phyloP scores from a whole-genome alignment of 1,140 invertebrate genomes.

The Drosophila arizonae region DNA sequence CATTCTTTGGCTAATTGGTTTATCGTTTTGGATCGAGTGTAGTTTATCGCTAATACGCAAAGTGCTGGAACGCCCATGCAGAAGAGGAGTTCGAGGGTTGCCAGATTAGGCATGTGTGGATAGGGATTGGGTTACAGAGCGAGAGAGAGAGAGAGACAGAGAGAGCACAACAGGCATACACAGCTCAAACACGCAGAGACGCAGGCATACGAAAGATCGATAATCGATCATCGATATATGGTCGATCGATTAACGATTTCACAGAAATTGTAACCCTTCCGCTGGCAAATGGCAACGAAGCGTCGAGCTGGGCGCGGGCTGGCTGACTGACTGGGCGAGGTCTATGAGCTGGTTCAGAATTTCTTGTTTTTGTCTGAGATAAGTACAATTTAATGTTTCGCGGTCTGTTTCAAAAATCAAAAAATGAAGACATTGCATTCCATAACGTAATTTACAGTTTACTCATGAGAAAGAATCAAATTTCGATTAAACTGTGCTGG shows the following conservation, averaged over 20 bases:
- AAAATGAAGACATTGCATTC: conserved; percentile 41
- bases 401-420: conserved; percentile 4
- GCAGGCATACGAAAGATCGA: conserved; percentile 17
- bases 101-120: conserved; percentile 25
- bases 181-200: conserved; percentile 31
- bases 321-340: conserved; percentile 66
- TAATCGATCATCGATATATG: conserved; percentile 9
- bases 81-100: conserved; percentile 41
- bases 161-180: conserved; percentile 21
- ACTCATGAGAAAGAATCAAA: conserved; percentile 26
- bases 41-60: conserved; percentile 9
- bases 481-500: conserved; percentile 37
- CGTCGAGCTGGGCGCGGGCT: conserved; percentile 78
- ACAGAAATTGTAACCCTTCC: conserved; percentile 36
- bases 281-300: conserved; percentile 35
- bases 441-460: conserved; percentile 44
- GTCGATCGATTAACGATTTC: conserved; percentile 19
- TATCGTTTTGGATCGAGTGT: conserved; percentile 19
- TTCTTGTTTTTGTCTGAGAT: conserved; percentile 24
- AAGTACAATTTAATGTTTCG: background rate
- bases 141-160: background rate
- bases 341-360: conserved; percentile 29
- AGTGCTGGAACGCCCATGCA: conserved; percentile 46
- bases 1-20: conserved; percentile 37
- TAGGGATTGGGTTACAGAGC: conserved; percentile 9